Evolutionary conservation across 2,113 vertebrate genomes (phyloP), one percentile per base, ranked within the genome.

Genomic region (Prochilodus magdalenae): DNA sequence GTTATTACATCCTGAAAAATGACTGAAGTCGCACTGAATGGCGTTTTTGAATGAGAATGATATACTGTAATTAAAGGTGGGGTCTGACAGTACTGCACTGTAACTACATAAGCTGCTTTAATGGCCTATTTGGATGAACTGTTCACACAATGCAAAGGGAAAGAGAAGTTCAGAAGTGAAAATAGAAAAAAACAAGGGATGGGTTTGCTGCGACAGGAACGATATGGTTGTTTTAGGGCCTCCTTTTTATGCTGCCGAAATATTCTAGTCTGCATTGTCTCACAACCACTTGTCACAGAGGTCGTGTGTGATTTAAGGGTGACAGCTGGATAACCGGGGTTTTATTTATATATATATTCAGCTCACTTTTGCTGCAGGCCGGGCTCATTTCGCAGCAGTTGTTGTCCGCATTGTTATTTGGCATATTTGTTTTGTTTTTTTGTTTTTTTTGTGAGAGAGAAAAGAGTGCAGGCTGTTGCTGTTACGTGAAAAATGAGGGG

Each of bases 301-400:
- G 86, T 89, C 84, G 74, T 87, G 81, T 90, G 79, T 94, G 93
- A 94, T 94, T 95, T 94, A 94, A 85, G 75, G 90, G 86, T 84
- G 91, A 92, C 93, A 94, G 93, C 93, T 94, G 93, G 89, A 88
- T 91, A 90, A 89, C 90, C 90, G 90, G 90, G 87, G 90, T 94
- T 91, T 90, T 91, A 92, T 94, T 93, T 89, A 90, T 93, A 89
- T 93, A 89, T 92, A 90, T 92, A 93, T 91, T 90, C 87, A 91
- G 88, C 83, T 89, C 84, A 91, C 89, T 89, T 89, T 91, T 91
- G 90, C 73, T 78, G 81, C 80, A 82, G 90, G 88, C 87, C 86
- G 88, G 87, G 90, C 91, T 92, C 88, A 85, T 90, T 92, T 88
- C 86, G 83, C 91, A 93, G 89, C 91, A 92, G 89, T 93, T 89